Evolutionary conservation across 2,113 vertebrate species (phyloP).

Genomic region (Centropus unirufus): DNA sequence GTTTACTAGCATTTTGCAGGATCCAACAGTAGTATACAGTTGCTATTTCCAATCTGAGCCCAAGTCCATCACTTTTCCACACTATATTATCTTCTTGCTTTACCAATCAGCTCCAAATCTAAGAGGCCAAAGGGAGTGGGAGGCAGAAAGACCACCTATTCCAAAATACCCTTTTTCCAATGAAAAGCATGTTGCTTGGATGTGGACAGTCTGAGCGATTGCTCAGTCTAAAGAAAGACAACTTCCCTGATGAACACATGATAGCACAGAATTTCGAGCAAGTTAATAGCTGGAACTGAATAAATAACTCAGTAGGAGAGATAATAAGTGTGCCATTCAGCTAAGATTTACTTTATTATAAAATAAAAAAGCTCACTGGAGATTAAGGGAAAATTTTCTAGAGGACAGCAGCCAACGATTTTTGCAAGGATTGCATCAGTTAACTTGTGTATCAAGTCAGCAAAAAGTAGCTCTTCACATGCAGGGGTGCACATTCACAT

Average conservation of each 20-base stretch:
- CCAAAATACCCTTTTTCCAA: not conserved
- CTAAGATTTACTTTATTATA: not conserved
- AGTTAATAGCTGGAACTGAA: not conserved
- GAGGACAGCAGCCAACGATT: not conserved
- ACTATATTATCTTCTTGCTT: not conserved
- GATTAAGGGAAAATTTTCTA: not conserved
- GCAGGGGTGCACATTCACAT: not conserved
- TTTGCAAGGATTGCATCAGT: not conserved
- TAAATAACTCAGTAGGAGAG: constrained; percentile 25
- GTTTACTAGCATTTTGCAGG: not conserved
- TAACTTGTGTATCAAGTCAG: not conserved
- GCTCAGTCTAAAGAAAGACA: not conserved
- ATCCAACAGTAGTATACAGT: not conserved
- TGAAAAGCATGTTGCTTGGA: not conserved
- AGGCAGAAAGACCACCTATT: not conserved
- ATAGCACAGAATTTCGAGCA: constrained; percentile 16
- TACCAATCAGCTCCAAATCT: not conserved
- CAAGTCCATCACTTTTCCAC: not conserved
- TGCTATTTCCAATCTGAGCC: not conserved
- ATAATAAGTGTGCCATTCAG: not conserved
- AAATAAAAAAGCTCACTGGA: not conserved
- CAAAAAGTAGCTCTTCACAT: not conserved
- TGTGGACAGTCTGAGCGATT: not conserved
- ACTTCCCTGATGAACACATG: not conserved
- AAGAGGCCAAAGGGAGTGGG: not conserved